Evolutionary conservation across 2,797 vertebrate genomes (phyloP), one percentile per base, ranked within the genome.

Genomic region (Chaunax sp.): DNA sequence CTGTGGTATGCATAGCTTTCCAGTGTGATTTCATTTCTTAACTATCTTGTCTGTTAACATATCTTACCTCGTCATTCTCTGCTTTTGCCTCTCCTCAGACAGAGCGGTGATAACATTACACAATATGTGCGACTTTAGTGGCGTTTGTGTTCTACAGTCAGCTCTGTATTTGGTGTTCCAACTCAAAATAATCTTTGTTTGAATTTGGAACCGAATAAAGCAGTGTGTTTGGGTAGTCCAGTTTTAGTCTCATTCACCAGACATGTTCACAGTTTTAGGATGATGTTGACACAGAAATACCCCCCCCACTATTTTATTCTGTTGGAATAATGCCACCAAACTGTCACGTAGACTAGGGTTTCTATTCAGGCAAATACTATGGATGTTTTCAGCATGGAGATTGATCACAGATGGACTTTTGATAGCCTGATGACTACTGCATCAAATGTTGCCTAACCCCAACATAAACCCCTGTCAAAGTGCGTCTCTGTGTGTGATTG

Each of bases 21-120:
- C 47, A 20, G 30, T 46, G 30, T 38, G 35, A 64, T 6, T 25
- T 25, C n/a, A 35, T 45, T 30, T 62, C 4, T 61, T 7, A 57
- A 16, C 44, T 54, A n/a, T 60, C 23, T 41, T 45, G 10, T 64
- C 38, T 59, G 11, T 45, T 50, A 44, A 67, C 18, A 38, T 69
- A 43, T 56, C 51, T 40, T 61, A 74, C 60, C 46, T 75, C 18
- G 66, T 77, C 30, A 22, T 30, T 23, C 19, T 53, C 16, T 3
- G 25, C 54, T 54, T 56, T 69, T 2, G 8, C 33, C 14, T 67
- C 28, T 16, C n/a, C 51, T 51, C 43, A 40, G 26, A 51, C 49
- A 61, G 54, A 23, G 40, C 51, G 38, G 37, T 43, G 15, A 56
- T 25, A 12, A 50, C 71, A 53, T 55, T 22, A 25, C 69, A 20